A percentile compares a stretch with the other conserved stretches of the same genome.
Conservation (phyloP, 2,797 vertebrate species). For the Sebastes kiyomatsui region DNA sequence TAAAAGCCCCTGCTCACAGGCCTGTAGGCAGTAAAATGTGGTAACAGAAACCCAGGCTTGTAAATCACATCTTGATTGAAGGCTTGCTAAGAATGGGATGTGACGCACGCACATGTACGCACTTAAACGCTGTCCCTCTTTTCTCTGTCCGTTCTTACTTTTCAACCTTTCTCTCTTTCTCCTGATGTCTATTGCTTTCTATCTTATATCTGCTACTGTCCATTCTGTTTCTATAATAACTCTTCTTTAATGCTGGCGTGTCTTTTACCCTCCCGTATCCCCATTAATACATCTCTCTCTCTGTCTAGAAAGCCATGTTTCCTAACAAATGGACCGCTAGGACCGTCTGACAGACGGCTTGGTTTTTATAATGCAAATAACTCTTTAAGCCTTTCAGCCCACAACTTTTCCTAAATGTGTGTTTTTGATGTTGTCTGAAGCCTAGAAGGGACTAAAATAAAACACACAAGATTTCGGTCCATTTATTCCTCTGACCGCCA, state of each 20-base stretch:
- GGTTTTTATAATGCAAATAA: background rate
- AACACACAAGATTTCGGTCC: background rate
- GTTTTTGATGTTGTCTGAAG: background rate
- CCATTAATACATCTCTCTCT: background rate
- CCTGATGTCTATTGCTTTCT: background rate
- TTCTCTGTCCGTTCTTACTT: background rate
- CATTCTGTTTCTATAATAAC: background rate
- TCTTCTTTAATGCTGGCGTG: background rate
- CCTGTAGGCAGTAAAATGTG: constrained; percentile 66
- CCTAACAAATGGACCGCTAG: background rate
- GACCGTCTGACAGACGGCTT: background rate
- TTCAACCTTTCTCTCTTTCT: background rate
- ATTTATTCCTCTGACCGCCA: background rate
- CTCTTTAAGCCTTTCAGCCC: background rate
- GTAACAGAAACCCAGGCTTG: constrained; percentile 58
- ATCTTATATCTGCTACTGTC: background rate
- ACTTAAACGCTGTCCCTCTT: constrained; percentile 3
- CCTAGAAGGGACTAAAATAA: background rate
- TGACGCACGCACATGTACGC: constrained; percentile 30
- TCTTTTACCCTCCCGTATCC: background rate
- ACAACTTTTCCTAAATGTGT: background rate
- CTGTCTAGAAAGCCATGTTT: background rate
- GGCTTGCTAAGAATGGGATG: constrained; percentile 55
- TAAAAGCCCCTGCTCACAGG: constrained; percentile 69
- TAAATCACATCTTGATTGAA: constrained; percentile 75